These are phyloP conservation scores for Thecocarcelia acutangulata DNA, from an alignment of 2,888 invertebrate genomes.

Conservation along the genomic window DNA sequence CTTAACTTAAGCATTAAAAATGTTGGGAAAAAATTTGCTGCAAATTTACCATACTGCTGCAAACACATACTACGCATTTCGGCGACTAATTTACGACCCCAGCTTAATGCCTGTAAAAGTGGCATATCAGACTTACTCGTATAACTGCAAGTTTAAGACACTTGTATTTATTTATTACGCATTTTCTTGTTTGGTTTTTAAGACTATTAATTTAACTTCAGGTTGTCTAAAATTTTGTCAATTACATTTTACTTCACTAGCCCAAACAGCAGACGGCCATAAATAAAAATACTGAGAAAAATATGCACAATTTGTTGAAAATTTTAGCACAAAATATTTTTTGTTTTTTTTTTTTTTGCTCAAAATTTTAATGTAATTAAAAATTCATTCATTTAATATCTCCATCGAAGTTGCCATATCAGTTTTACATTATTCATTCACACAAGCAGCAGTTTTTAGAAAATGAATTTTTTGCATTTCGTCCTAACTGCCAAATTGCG, in stretches of 20 bases:
- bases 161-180: not conserved
- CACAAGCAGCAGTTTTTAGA: not conserved
- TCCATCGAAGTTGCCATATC: not conserved
- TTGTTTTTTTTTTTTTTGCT: too few species aligned
- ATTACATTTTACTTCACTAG: constrained; percentile 25
- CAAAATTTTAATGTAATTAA: constrained; percentile 68
- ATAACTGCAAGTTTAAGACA: constrained; percentile 13
- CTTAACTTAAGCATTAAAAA: constrained; percentile 12
- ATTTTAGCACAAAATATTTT: not conserved
- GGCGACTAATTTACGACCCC: constrained; percentile 10
- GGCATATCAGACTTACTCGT: not conserved
- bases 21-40: too few species aligned
- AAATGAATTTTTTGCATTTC: constrained; percentile 1
- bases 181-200: constrained; percentile 24
- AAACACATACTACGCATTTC: constrained; percentile 24
- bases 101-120: constrained; percentile 21
- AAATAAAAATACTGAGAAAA: not conserved
- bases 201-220: constrained; percentile 65
- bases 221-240: constrained; percentile 52
- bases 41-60: too few species aligned
- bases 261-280: not conserved
- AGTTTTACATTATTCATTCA: constrained; percentile 37
- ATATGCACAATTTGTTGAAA: constrained; percentile 29
- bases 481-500: constrained; percentile 42
- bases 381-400: constrained; percentile 61